A percentile compares a stretch with the other conserved stretches of the same genome.
Conservation (phyloP, 2,797 vertebrate species). For the Argyrosomus regius region DNA sequence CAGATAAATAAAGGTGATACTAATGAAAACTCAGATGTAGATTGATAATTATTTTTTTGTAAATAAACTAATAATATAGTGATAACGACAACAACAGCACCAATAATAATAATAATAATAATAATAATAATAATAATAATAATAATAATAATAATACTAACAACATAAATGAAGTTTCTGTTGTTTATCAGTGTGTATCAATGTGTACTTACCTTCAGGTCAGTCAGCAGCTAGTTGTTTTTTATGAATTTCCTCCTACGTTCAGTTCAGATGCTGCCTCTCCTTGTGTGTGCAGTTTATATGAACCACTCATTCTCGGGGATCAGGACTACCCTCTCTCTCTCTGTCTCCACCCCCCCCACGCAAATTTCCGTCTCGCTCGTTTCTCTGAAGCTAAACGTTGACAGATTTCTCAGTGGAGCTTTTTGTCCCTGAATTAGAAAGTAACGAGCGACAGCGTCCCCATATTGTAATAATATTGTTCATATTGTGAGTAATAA, state of each 20-base stretch:
- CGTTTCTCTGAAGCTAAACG: no score
- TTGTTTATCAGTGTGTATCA: background rate
- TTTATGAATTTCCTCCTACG: slow-evolving; percentile 22
- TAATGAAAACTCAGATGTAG: background rate
- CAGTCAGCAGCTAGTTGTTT: background rate
- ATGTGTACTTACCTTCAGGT: slow-evolving; percentile 21
- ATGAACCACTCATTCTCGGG: no score
- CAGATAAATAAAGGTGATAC: background rate
- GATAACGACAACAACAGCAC: background rate
- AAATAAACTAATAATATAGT: background rate
- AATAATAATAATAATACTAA: background rate
- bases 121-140: background rate
- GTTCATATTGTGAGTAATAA: no score
- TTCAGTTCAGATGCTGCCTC: background rate
- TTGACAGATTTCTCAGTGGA: no score
- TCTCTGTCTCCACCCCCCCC: no score
- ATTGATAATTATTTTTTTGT: background rate
- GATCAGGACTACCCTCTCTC: no score
- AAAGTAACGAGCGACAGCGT: no score
- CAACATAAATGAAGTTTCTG: background rate
- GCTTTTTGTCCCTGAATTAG: no score
- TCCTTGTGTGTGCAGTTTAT: no score
- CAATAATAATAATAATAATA: background rate
- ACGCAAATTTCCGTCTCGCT: no score
- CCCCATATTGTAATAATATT: no score